These are phyloP conservation scores for Protobothrops mucrosquamatus DNA, from an alignment of 2,113 vertebrate genomes.

Conservation along the genomic window DNA sequence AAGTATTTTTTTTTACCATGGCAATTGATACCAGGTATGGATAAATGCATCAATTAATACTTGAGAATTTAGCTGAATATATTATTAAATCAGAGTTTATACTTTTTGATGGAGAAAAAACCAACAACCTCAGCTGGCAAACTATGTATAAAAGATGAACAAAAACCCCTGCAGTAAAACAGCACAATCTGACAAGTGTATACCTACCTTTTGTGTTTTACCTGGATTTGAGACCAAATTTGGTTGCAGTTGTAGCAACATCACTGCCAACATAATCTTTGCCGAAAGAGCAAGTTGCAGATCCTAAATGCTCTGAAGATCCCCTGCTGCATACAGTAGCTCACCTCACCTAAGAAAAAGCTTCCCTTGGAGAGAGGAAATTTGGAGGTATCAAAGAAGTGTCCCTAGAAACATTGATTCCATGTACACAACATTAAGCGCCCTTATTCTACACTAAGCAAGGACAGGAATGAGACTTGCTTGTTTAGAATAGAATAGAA, in stretches of 20 bases:
- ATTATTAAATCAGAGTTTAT: background rate
- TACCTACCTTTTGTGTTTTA: background rate
- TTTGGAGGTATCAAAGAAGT: background rate
- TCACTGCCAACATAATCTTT: background rate
- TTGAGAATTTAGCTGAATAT: background rate
- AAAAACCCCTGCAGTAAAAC: background rate
- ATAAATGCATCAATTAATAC: background rate
- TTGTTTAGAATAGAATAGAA: background rate
- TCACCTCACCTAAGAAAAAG: background rate
- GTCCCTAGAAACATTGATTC: background rate
- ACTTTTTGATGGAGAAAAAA: background rate
- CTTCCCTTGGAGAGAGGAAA: background rate
- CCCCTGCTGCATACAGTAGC: background rate
- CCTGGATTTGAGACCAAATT: background rate
- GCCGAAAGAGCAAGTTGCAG: background rate
- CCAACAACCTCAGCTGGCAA: background rate
- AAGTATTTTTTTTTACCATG: background rate
- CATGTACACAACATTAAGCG: background rate
- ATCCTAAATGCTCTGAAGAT: background rate
- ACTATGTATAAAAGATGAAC: background rate
- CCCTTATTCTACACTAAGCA: background rate
- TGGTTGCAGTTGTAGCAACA: background rate
- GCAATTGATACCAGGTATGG: background rate
- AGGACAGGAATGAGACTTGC: background rate
- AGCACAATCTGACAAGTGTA: background rate